Evolutionary conservation across 2,888 invertebrate species (phyloP), one percentile per base, ranked within the genome.

Genomic region (Hydriomena furcata): DNA sequence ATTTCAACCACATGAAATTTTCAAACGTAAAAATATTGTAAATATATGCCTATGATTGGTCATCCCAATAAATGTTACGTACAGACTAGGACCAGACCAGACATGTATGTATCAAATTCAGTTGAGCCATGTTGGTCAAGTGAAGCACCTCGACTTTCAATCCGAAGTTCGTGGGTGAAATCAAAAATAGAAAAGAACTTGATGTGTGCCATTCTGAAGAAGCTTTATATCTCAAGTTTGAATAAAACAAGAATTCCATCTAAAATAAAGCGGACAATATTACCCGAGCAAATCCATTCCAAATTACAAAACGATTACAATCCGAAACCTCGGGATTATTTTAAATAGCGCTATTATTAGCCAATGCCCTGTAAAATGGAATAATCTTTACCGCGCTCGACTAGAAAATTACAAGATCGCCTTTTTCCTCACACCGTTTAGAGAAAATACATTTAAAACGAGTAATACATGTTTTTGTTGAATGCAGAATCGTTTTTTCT

Each of bases 381-480:
- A 63, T 57, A 61, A 59, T 52, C 46, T 43, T 25, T 52, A 56
- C 44, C 36, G 37, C 49, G 43, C 31, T 50, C 46, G 38, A 28
- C 48, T 60, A 59, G 58, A 65, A 60, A 63, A 65, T 66, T 57
- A 55, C 52, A 31, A 34, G 48, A 52, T 47, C 52, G 44, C 44
- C 54, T 56, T 60, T 60, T 61, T 65, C 46, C 55, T 23, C 35
- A 13, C 35, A 41, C 13, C 21, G 5, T 12, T 34, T 34, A 20
- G 5, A 11, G 28, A 11, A 40, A 27, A 17, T 38, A 27, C 25
- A 12, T 30, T 30, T 13, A 30, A 30, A 30, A 7, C 6, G 6
- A 4, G 17, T n/a, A n/a, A n/a, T n/a, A n/a, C n/a, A n/a, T n/a
- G n/a, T n/a, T n/a, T n/a, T n/a, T n/a, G n/a, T n/a, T n/a, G n/a